Evolutionary conservation across 2,797 vertebrate genomes (phyloP), one percentile per base, ranked within the genome.

Genomic region (Tauraco hartlaubi): DNA sequence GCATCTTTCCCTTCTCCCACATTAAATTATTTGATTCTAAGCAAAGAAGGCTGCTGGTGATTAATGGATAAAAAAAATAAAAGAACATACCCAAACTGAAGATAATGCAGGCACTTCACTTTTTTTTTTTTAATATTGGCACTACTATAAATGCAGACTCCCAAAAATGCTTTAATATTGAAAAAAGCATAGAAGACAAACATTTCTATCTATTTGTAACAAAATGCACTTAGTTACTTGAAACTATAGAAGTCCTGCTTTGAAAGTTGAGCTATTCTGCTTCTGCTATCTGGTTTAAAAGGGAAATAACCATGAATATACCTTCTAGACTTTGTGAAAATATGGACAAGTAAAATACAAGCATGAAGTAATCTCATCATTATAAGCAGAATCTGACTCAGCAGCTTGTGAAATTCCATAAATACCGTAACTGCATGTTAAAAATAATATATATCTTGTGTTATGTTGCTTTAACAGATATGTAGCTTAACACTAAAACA

Each of bases 231-330:
- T 44, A 31, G 54, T 68, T 77, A 83, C 46, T 94, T 84, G 48
- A 86, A 94, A 93, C 22, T 83, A 72, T 5, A 79, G 19, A 86
- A 93, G 74, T 61, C 15, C 56, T 85, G 55, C 67, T 77, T 88
- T 88, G 55, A 72, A 81, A 94, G 51, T 37, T 28, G 21, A 91
- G 67, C 67, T 92, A 59, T 67, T 92, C 75, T 93, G 67, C 63
- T 91, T 93, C 43, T 92, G 78, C 7, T 79, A 78, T 86, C 73
- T 95, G 72, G 72, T 90, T 92, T 93, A 55, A 96, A 96, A 88
- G 33, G 44, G 58, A 90, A 90, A 95, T 44, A 48, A 49, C 29
- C 44, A 80, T 48, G n/a, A 82, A 95, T 62, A 67, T 19, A 95
- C n/a, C 68, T 73, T 67, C 81, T 71, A 85, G 87, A 54, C 37